Conservation (phyloP, 2,113 vertebrate genomes). For the Nesoenas mayeri region DNA sequence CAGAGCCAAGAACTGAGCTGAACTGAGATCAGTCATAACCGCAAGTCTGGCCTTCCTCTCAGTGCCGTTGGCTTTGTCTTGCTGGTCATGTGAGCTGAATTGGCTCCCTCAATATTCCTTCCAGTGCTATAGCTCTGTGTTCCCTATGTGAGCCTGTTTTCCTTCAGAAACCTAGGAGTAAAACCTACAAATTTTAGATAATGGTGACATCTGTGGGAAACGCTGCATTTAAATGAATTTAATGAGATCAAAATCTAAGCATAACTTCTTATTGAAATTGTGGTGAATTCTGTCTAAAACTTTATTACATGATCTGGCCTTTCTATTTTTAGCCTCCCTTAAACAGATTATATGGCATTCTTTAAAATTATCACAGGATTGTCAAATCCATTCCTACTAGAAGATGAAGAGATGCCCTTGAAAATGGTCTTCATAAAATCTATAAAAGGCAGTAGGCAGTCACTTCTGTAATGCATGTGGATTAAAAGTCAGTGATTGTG, state of each 20-base stretch:
- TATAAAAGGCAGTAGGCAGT: not conserved
- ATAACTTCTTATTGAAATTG: not conserved
- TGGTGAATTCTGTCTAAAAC: not conserved
- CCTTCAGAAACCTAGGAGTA: not conserved
- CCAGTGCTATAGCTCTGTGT: not conserved
- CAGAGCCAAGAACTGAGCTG: conserved; percentile 21
- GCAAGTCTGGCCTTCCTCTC: conserved; percentile 21
- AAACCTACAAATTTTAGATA: not conserved
- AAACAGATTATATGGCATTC: not conserved
- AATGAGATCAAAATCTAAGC: not conserved
- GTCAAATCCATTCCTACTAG: not conserved
- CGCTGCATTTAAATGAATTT: not conserved
- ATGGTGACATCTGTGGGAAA: not conserved
- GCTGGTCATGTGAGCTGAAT: conserved; percentile 19
- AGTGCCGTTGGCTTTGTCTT: conserved; percentile 29
- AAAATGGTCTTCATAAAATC: not conserved
- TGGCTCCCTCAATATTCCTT: not conserved
- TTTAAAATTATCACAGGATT: not conserved
- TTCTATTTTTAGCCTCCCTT: not conserved
- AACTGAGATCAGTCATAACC: conserved; percentile 26
- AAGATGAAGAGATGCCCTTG: not conserved
- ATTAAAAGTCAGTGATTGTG: not conserved
- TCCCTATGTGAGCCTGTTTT: not conserved
- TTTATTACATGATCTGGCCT: not conserved
- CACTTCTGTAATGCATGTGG: not conserved